Base-by-base conservation (phyloP, 1,140 invertebrate species). In the Idris sp. region DNA sequence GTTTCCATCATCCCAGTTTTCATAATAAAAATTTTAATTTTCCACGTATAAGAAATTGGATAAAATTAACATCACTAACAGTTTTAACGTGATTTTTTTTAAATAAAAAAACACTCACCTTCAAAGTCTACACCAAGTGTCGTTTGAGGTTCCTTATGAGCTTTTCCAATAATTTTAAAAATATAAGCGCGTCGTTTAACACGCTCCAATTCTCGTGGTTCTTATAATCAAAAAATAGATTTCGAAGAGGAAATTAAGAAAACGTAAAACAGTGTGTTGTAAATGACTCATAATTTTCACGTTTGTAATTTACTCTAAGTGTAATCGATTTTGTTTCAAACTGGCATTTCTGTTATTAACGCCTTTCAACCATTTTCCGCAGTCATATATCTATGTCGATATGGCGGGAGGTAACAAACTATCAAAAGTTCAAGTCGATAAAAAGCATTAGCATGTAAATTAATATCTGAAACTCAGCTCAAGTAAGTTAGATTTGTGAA, bases 371-470 rank as follows among this genome's bases (percentile, higher is more conserved):
- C 25, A 40, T 49, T 26, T 16, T 9, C n/a, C 9, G 9, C n/a
- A 31, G 36, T 25, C 33, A 62, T 41, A 28, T 28, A 15, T 53
- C 14, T 2, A 9, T 1, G 7, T 46, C 30, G 30, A 46, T 44
- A 22, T 26, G n/a, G n/a, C n/a, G n/a, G n/a, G n/a, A n/a, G n/a
- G 30, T 30, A 38, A 38, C 30, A 31, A 26, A 43, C 36, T 38
- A 16, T 43, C 46, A 11, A 65, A 53, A 54, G 48, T 65, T 43
- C 5, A 4, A 2, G 19, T 28, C 19, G 33, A 59, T 51, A 43
- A 19, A 36, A 30, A 59, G 48, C 14, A 69, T 68, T 68, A 51
- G 38, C 53, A 53, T 59, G 44, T 43, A 51, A 51, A 59, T 53
- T 48, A 15, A 9, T 16, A 46, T 40, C 30, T 58, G 44, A 40